Evolutionary conservation across 2,113 vertebrate genomes (phyloP).

Genomic region (Plestiodon gilberti): DNA sequence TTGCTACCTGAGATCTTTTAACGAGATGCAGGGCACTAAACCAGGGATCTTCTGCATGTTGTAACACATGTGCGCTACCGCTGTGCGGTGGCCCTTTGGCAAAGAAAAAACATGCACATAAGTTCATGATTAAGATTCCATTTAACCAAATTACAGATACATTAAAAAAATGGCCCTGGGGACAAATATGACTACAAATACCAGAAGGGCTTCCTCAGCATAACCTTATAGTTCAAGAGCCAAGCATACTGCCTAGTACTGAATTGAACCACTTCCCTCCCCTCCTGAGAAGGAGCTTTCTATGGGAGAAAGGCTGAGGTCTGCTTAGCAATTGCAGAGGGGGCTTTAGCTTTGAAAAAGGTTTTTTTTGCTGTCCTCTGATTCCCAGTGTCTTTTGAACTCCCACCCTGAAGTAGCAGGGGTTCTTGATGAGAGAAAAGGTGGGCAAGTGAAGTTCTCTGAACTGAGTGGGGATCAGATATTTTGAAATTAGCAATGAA

Average conservation of each 20-base stretch:
- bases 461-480: not conserved
- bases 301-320: no score
- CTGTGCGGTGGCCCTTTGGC: no score
- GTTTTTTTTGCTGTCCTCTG: not conserved
- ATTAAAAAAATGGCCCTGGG: not conserved
- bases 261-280: constrained; percentile 21
- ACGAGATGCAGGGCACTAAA: no score
- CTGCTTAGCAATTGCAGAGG: not conserved
- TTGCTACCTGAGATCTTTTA: no score
- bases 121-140: not conserved
- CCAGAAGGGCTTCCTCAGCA: not conserved
- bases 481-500: not conserved
- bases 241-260: constrained; percentile 22
- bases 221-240: constrained; percentile 41
- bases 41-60: no score
- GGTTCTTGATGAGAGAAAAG: not conserved
- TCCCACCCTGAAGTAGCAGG: not conserved
- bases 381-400: not conserved
- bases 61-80: no score
- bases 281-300: no score
- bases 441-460: not conserved
- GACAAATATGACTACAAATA: not conserved
- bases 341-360: not conserved
- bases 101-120: not conserved
- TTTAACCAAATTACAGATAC: not conserved